Evolutionary conservation across 2,888 invertebrate species (phyloP), one percentile per base, ranked within the genome.

Genomic region (Phengaris arion): DNA sequence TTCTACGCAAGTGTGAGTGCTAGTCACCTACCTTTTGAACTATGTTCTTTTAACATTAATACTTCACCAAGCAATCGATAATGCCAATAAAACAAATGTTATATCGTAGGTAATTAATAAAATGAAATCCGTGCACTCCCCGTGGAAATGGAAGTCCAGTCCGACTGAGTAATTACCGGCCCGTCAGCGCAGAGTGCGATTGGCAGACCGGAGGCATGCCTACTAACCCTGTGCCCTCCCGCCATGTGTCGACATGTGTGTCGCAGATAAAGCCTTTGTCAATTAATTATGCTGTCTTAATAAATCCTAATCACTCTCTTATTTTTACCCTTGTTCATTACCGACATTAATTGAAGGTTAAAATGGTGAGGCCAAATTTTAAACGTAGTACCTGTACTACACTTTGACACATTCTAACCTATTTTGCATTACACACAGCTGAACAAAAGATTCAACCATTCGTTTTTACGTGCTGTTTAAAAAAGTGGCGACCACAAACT

Each of bases 211-310:
- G 80, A 80, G 80, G 80, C 83, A 81, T 80, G 82, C 79, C 82
- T 83, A 22, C 8, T 54, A 80, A 82, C 81, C 79, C 35, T 35
- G 35, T 35, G 22, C 35, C 35, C 82, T 83, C 35, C 45, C 64
- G 64, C 64, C 64, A 35, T 35, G 5, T 12, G 13, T 64, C 35
- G 64, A 64, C 64, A 64, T 64, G 81, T 83, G 80, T 82, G 82
- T 84, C 86, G 85, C 86, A 85, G 81, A 84, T 84, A 85, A 82
- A 84, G 85, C 83, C 83, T 79, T 79, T 77, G 82, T 88, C 57
- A 88, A 88, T 89, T 87, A 88, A 86, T 80, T 80, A 74, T 76
- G 77, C 74, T 76, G 69, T 64, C 46, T 74, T 45, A 73, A 52
- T 74, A 51, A 59, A 74, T 74, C 57, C 59, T 64, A 13, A 64